phyloP scores from a whole-genome alignment of 2,113 vertebrate genomes.

The Cynocephalus volans region DNA sequence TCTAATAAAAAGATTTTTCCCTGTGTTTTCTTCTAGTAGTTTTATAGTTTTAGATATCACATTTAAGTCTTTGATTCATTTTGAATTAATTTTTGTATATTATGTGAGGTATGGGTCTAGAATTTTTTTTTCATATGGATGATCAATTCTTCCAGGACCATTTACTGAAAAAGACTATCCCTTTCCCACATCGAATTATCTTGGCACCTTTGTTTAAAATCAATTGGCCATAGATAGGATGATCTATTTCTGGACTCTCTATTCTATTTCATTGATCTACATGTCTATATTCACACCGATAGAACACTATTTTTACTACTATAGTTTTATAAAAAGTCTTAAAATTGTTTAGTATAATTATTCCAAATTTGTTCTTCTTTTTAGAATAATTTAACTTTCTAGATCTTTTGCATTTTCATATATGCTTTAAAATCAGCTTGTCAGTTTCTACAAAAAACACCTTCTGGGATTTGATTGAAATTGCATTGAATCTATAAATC shows the following conservation, averaged over 20 bases:
- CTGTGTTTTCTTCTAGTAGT: constrained; percentile 23
- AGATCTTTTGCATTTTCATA: constrained; percentile 54
- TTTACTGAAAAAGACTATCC: neutral
- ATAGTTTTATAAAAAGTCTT: constrained; percentile 48
- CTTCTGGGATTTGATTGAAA: constrained; percentile 40
- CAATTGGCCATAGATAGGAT: neutral
- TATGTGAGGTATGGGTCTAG: neutral
- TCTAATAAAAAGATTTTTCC: neutral
- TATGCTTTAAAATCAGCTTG: constrained; percentile 45
- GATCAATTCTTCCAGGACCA: neutral
- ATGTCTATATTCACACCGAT: neutral
- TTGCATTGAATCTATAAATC: constrained; percentile 18
- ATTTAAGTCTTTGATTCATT: neutral
- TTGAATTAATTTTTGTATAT: constrained; percentile 49
- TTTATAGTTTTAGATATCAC: constrained; percentile 45
- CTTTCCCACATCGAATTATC: neutral
- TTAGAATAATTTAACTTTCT: constrained; percentile 52
- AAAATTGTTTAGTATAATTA: neutral
- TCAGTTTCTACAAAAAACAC: constrained; percentile 2
- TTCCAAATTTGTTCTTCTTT: constrained; percentile 60
- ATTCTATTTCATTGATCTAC: neutral
- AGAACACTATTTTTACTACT: neutral
- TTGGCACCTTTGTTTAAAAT: constrained; percentile 43
- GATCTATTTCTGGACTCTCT: neutral
- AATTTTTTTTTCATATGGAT: neutral